Percentiles rank a stretch among this genome's conserved stretches.
Evolutionary conservation across 2,888 invertebrate genomes (phyloP).

Genomic region (Mythimna impura): DNA sequence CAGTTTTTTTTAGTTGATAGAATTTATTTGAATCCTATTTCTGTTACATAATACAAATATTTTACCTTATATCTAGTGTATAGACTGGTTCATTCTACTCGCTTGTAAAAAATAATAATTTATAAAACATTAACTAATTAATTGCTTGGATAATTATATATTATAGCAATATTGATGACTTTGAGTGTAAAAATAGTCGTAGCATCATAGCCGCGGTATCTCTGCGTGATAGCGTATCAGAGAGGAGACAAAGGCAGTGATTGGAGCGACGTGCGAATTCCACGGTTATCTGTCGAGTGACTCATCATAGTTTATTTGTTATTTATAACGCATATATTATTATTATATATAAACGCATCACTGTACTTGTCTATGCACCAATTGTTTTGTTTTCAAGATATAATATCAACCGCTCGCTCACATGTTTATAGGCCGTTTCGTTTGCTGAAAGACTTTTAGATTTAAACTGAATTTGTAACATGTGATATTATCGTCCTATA

Average conservation of each 20-base stretch:
- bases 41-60: constrained; percentile 1
- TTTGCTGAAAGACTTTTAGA: neutral
- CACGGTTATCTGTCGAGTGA: constrained; percentile 50
- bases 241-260: constrained; percentile 54
- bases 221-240: constrained; percentile 30
- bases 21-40: constrained; percentile 8
- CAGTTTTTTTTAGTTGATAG: neutral
- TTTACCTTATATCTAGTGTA: constrained; percentile 21
- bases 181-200: constrained; percentile 4
- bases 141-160: neutral
- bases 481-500: neutral
- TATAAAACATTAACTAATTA: too few species aligned
- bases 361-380: constrained; percentile 14
- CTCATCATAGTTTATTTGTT: constrained; percentile 49
- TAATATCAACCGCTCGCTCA: neutral
- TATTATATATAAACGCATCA: constrained; percentile 35
- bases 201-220: constrained; percentile 1
- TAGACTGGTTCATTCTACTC: constrained; percentile 16
- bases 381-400: constrained; percentile 5
- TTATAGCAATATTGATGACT: constrained; percentile 3
- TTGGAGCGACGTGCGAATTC: constrained; percentile 48
- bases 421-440: neutral
- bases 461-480: too few species aligned
- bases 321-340: too few species aligned
- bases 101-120: neutral